These are phyloP conservation scores for Panthera leo DNA, from an alignment of 2,113 vertebrate species.

Conservation along the genomic window DNA sequence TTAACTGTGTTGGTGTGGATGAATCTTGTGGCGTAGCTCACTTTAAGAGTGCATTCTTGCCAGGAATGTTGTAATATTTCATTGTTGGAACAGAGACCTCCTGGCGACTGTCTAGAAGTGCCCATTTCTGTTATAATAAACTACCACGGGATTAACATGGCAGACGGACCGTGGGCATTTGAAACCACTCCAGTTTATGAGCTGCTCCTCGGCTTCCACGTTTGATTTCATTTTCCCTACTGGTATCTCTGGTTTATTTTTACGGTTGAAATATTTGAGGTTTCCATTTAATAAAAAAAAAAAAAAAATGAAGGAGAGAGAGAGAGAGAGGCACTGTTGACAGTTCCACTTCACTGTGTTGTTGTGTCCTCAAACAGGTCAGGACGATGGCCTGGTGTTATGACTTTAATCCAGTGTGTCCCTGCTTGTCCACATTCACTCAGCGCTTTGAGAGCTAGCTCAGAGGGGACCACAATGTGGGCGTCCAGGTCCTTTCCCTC, in stretches of 20 bases:
- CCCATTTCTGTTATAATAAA: background rate
- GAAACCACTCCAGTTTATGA: background rate
- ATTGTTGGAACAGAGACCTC: background rate
- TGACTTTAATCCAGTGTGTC: background rate
- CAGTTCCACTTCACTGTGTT: background rate
- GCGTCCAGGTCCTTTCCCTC: background rate
- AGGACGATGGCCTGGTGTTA: background rate
- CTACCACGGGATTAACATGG: background rate
- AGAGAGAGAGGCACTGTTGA: background rate
- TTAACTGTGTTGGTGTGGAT: conserved; percentile 19
- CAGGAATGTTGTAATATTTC: background rate
- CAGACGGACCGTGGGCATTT: rapidly evolving
- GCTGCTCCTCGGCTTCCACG: background rate
- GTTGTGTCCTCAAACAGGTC: background rate
- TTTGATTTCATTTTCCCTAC: background rate
- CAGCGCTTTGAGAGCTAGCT: background rate
- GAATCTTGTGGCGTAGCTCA: background rate
- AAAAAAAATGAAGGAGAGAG: background rate
- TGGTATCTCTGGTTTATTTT: conserved; percentile 31
- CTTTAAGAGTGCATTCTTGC: background rate
- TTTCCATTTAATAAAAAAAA: background rate
- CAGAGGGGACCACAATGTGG: background rate
- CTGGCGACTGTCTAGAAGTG: background rate
- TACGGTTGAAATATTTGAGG: conserved; percentile 37
- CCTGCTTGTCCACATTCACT: background rate